phyloP scores from a whole-genome alignment of 2,888 invertebrate species.

The Steinernema hermaphroditum region DNA sequence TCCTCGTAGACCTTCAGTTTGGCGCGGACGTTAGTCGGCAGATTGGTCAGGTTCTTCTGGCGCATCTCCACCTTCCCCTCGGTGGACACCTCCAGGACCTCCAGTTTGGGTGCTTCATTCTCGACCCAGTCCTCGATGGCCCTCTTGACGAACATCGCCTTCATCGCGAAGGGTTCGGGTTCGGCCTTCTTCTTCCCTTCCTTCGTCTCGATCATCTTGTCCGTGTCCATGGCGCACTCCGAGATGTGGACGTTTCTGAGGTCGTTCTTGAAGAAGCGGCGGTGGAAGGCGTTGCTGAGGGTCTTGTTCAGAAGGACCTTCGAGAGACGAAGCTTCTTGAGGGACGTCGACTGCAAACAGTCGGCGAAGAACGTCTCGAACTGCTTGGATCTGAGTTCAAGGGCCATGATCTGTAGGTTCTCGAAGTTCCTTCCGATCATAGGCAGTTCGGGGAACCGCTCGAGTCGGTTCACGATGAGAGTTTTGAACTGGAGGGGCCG shows the following conservation, averaged over 20 bases:
- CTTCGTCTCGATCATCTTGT: too few species aligned
- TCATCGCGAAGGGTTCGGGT: neutral
- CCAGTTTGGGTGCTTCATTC: neutral
- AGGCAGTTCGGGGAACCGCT: neutral
- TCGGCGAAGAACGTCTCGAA: neutral
- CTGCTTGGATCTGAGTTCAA: neutral
- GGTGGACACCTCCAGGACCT: neutral
- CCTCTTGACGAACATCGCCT: neutral
- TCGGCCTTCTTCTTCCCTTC: too few species aligned
- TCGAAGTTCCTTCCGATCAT: neutral
- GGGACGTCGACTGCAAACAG: neutral
- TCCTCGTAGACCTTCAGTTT: neutral
- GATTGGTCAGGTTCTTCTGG: neutral
- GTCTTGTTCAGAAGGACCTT: neutral
- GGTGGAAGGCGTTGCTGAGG: neutral
- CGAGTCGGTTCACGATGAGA: neutral
- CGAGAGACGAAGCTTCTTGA: neutral
- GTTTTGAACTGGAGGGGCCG: neutral
- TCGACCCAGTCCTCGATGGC: constrained; percentile 3
- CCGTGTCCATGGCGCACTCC: neutral
- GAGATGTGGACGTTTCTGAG: neutral
- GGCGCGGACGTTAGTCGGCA: neutral
- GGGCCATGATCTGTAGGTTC: neutral
- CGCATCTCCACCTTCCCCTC: neutral
- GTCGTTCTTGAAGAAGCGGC: neutral